Base-by-base conservation (phyloP, 1,140 invertebrate species). In the Cotesia typhae region DNA sequence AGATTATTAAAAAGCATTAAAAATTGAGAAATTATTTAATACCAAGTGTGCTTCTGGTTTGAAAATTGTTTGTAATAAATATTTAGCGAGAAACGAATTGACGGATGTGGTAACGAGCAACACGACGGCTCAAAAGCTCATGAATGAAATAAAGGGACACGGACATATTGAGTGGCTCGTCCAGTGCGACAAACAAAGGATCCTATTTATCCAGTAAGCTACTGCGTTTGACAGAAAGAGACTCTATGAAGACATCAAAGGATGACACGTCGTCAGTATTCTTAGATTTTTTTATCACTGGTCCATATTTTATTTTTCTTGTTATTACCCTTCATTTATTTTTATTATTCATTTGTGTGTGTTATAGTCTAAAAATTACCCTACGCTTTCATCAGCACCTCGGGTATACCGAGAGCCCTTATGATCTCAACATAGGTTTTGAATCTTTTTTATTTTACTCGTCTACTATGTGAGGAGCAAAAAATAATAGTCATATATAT, bases 241-340 rank as follows among this genome's bases (percentile, higher is more conserved):
- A 59, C 57, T 28, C 28, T 59, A 59, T 59, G 57, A 59, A 59
- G 36, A 59, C 57, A 59, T 59, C 57, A 59, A 59, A 59, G 57
- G 4, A 10, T 59, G 57, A 59, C 17, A 59, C 6, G 17, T 35
- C 57, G 5, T 59, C 57, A 20, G 28, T 59, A 35, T 28, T 36
- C 20, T 47, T 47, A 47, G 41, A 47, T 47, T 47, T 5, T 59
- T 59, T 59, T 59, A 35, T 17, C 17, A 28, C 20, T 28, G 3
- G 14, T 59, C 57, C 17, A 20, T 20, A 17, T 20, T 20, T 59
- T 59, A 28, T 59, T 59, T 4, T 59, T 59, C 17, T n/a, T 17
- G 5, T 14, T 14, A 55, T 55, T 55, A 17, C 12, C 53, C 53
- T 59, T 59, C 20, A 28, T 59, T 59, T 59, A 59, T 59, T 59